Evolutionary conservation across 1,140 invertebrate genomes (phyloP).

Genomic region (Tetragnatha versicolor): DNA sequence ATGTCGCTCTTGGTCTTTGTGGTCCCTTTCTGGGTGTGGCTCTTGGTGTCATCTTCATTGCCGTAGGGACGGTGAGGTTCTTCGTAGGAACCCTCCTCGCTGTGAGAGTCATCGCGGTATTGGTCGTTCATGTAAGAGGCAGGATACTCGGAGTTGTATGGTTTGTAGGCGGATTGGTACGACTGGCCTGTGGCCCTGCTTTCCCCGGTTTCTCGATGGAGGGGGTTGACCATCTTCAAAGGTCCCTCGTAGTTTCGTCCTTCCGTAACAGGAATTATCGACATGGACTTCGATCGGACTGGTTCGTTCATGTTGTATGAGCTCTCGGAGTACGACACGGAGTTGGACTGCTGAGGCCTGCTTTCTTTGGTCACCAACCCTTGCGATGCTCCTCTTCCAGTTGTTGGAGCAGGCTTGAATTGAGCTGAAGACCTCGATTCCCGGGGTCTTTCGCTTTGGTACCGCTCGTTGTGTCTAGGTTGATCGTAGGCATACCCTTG

Average conservation of each 20-base stretch:
- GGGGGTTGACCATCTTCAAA: slow-evolving; percentile 16
- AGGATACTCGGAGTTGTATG: slow-evolving; percentile 31
- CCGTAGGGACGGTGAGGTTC: background rate
- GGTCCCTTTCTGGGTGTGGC: background rate
- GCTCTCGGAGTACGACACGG: slow-evolving; percentile 35
- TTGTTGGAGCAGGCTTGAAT: background rate
- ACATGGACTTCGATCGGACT: background rate
- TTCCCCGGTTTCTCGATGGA: background rate
- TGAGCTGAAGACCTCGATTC: background rate
- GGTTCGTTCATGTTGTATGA: background rate
- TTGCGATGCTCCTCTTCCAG: background rate
- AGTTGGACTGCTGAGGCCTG: background rate
- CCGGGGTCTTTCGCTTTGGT: background rate
- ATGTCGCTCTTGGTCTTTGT: background rate
- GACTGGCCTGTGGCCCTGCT: background rate
- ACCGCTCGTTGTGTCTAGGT: background rate
- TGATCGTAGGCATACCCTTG: background rate
- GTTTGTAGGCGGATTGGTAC: background rate
- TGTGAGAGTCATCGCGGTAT: background rate
- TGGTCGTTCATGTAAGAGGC: background rate
- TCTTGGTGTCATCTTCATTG: background rate
- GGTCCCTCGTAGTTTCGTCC: background rate
- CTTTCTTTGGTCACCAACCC: background rate
- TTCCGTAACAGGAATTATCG: background rate
- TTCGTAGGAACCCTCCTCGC: background rate